Conservation (phyloP, 2,113 vertebrate genomes). For the Epinephelus lanceolatus region DNA sequence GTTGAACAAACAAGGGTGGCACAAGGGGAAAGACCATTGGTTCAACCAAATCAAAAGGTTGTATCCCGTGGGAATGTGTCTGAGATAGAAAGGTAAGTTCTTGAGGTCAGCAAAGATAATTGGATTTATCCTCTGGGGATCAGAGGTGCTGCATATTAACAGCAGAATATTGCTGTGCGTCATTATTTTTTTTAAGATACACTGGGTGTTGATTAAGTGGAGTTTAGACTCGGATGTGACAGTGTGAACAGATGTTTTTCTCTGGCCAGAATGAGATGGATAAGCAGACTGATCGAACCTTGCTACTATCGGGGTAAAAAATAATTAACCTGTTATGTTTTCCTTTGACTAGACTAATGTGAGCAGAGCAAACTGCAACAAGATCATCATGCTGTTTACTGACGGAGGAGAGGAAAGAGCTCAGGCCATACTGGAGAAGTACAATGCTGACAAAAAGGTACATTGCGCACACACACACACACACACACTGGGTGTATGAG, state of each 20-base stretch:
- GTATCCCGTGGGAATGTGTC: neutral
- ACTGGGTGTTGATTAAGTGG: neutral
- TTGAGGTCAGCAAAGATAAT: neutral
- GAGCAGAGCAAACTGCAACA: conserved; percentile 97
- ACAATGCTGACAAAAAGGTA: conserved; percentile 95
- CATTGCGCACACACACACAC: neutral
- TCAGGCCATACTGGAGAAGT: conserved; percentile 92
- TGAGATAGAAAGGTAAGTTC: neutral
- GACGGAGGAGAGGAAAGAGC: conserved; percentile 98
- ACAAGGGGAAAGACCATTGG: neutral
- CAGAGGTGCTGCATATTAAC: neutral
- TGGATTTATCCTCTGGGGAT: neutral
- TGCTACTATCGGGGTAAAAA: neutral
- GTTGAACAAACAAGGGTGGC: neutral
- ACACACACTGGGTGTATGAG: neutral
- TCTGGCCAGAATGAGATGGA: neutral
- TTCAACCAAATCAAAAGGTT: neutral
- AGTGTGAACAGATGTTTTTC: neutral
- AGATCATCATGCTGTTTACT: conserved; percentile 99
- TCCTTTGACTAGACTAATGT: conserved; percentile 88
- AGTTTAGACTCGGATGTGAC: neutral
- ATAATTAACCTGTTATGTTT: neutral
- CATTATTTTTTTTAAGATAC: neutral
- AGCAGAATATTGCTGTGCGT: neutral
- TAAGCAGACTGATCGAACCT: neutral